phyloP scores from a whole-genome alignment of 2,888 invertebrate species.

The Nowickia ferox region DNA sequence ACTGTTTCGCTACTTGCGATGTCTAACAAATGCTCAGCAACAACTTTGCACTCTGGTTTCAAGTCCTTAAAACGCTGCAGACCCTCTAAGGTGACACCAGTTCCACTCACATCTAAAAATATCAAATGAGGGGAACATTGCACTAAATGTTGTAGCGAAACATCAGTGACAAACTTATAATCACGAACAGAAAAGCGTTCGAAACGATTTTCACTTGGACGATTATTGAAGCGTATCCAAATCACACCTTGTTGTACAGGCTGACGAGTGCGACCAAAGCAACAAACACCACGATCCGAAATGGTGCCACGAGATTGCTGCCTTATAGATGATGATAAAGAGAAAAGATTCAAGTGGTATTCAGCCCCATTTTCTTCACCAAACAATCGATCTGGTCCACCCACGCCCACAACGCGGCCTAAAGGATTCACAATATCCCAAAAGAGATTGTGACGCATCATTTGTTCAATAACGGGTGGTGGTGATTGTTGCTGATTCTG shows the following conservation, averaged over 20 bases:
- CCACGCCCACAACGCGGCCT: constrained; percentile 68
- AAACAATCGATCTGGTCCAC: constrained; percentile 48
- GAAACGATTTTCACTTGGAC: constrained; percentile 83
- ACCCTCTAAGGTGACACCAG: constrained; percentile 86
- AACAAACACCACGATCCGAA: constrained; percentile 82
- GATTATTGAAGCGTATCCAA: constrained; percentile 81
- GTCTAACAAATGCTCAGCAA: constrained; percentile 79
- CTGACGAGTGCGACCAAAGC: constrained; percentile 80
- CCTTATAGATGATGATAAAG: constrained; percentile 8
- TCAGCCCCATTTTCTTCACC: constrained; percentile 57
- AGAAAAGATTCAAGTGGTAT: constrained; percentile 52
- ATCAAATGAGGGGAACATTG: constrained; percentile 85
- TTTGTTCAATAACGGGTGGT: constrained; percentile 75
- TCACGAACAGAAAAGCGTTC: constrained; percentile 85
- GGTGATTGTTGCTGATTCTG: constrained; percentile 53
- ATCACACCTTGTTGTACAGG: constrained; percentile 81
- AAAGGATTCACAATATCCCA: constrained; percentile 81
- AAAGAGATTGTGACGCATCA: constrained; percentile 79
- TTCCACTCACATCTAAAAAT: constrained; percentile 87
- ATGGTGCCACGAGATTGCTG: constrained; percentile 73
- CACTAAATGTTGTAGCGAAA: constrained; percentile 86
- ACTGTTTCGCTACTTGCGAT: constrained; percentile 8
- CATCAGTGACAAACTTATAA: constrained; percentile 86
- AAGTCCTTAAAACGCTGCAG: constrained; percentile 85
- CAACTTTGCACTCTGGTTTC: constrained; percentile 86